Base-by-base conservation (phyloP, 1,140 invertebrate genomes). In the Apis florea region DNA sequence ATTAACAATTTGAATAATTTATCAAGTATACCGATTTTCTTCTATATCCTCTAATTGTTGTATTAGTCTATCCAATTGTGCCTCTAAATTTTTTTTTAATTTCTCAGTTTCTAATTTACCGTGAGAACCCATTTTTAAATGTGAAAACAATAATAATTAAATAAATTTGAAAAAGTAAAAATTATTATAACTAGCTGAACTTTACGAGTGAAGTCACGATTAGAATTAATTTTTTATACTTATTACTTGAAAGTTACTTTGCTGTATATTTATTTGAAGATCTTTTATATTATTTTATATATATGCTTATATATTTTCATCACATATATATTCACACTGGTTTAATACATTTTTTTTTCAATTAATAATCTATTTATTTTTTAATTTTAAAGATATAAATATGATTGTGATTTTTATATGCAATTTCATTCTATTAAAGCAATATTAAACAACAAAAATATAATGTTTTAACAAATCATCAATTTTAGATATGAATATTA, bases 31-130 rank as follows among this genome's bases (percentile, higher is more conserved):
- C 96, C 95, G 96, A 94, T 94, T 95, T 87, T 96, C 95, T 89
- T 97, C 96, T 74, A 97, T 93, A 92, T 97, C 97, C 63, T 95
- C 92, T 47, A 97, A 90, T 89, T 97, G 96, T 86, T 96, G 95
- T 19, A 97, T 94, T 63, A 97, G 90, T 79, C 97, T 92, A 82
- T 97, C 96, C 24, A 97, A 88, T 90, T 97, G 97, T 89, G 95
- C 95, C 90, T 97, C 95, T 24, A 97, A 87, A 93, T 97, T 97
- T 85, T 95, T 93, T 84, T 94, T 95, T 24, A 97, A 89, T 89
- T 95, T 95, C 76, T 95, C 93, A 24, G 95, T 96, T 92, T 96
- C 96, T 26, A 88, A 86, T 89, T 92, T 91, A 17, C 93, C 93
- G 54, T 89, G 88, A 17, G 91, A 91, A 82, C 85, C 85, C 93